Evolutionary conservation across 2,888 invertebrate species (phyloP).

Genomic region (Lysandra coridon): DNA sequence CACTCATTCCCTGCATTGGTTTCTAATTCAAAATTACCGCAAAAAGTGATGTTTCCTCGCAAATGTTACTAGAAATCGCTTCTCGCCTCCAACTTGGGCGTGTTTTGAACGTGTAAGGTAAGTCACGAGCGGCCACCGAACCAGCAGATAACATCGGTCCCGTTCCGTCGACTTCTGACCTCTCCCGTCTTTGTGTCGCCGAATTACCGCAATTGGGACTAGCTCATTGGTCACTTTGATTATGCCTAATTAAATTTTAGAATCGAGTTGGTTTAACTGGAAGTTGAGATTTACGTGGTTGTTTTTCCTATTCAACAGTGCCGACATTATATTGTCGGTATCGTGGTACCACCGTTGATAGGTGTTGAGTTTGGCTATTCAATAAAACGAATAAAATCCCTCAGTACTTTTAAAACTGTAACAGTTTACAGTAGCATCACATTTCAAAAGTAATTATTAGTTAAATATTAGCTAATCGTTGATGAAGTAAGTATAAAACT

Average conservation of each 20-base stretch:
- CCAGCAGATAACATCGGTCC: slow-evolving; percentile 76
- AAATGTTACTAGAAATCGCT: slow-evolving; percentile 41
- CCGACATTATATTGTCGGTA: background rate
- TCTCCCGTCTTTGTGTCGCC: slow-evolving; percentile 40
- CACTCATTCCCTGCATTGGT: too few species aligned
- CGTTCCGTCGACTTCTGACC: slow-evolving; percentile 66
- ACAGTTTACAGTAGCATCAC: too few species aligned
- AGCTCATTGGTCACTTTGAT: background rate
- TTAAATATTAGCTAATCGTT: too few species aligned
- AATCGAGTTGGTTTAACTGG: background rate
- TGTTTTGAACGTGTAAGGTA: slow-evolving; percentile 63
- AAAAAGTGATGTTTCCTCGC: background rate
- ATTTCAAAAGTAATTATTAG: too few species aligned
- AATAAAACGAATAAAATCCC: too few species aligned
- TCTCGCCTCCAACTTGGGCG: slow-evolving; percentile 41
- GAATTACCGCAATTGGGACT: slow-evolving; percentile 47
- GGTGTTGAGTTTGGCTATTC: too few species aligned
- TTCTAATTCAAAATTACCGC: too few species aligned
- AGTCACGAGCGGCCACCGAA: slow-evolving; percentile 75
- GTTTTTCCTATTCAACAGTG: background rate
- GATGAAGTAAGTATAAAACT: too few species aligned
- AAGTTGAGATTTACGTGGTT: background rate
- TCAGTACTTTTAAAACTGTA: too few species aligned
- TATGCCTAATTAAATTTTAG: background rate
- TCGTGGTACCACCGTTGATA: too few species aligned